phyloP scores from a whole-genome alignment of 2,888 invertebrate species.

The Macroteleia sp. region DNA sequence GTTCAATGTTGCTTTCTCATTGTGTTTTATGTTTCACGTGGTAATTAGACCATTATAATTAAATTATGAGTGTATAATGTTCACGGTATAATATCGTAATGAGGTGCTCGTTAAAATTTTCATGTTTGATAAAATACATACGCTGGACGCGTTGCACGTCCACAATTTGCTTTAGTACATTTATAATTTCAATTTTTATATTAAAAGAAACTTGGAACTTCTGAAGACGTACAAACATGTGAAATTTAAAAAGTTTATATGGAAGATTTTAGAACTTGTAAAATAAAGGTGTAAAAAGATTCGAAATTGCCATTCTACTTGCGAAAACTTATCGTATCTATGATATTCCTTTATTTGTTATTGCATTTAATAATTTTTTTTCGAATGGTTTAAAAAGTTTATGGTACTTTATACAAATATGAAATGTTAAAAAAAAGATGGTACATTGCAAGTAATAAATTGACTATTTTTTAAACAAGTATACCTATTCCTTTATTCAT shows the following conservation, averaged over 20 bases:
- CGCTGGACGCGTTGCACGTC: background rate
- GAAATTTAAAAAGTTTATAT: constrained; percentile 40
- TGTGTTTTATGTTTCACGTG: background rate
- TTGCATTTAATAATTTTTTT: background rate
- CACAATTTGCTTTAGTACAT: background rate
- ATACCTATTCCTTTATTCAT: no score
- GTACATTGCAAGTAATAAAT: no score
- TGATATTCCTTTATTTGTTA: constrained; percentile 2
- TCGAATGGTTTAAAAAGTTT: no score
- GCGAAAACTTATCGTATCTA: constrained; percentile 1
- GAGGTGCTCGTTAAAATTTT: constrained; percentile 3
- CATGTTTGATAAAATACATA: background rate
- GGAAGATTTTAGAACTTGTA: constrained; percentile 16
- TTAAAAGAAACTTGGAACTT: constrained; percentile 10
- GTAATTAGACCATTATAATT: constrained; percentile 10
- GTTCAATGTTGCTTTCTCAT: no score
- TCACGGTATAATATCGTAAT: background rate
- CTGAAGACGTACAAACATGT: constrained; percentile 22
- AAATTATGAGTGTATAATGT: constrained; percentile 1
- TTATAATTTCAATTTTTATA: constrained; percentile 14
- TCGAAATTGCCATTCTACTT: constrained; percentile 15
- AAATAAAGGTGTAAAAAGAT: constrained; percentile 12
- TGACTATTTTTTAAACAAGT: no score
- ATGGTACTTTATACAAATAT: no score
- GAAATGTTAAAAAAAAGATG: no score